Conservation (phyloP, 2,113 vertebrate species). For the Rhinogobius similis region DNA sequence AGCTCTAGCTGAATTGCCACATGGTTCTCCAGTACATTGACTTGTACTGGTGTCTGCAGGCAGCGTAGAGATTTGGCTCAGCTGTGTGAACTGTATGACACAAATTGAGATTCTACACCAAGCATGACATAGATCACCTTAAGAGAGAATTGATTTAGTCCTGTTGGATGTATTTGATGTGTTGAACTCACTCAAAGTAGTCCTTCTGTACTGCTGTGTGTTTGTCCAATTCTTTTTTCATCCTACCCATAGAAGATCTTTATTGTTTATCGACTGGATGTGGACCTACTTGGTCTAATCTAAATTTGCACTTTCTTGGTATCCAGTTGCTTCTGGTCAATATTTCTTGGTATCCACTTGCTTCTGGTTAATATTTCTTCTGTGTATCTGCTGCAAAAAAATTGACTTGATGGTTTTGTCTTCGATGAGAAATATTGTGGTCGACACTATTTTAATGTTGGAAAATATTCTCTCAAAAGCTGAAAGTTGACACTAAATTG, state of each 20-base stretch:
- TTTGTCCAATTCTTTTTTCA: neutral
- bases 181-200: neutral
- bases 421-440: too few relatives aligned
- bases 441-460: too few relatives aligned
- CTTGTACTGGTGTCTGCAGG: neutral
- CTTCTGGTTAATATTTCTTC: neutral
- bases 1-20: neutral
- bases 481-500: too few relatives aligned
- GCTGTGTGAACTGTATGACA: neutral
- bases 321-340: neutral
- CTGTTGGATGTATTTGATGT: neutral
- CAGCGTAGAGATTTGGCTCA: neutral
- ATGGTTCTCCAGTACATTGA: neutral
- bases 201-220: neutral
- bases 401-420: neutral
- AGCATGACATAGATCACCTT: neutral
- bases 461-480: too few relatives aligned
- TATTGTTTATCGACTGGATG: conserved; percentile 3
- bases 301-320: neutral
- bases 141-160: conserved; percentile 1
- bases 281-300: neutral
- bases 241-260: neutral
- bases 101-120: neutral
- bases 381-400: neutral
- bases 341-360: neutral